These are phyloP conservation scores for Bostrychus sinensis DNA, from an alignment of 2,113 vertebrate genomes.

Conservation along the genomic window DNA sequence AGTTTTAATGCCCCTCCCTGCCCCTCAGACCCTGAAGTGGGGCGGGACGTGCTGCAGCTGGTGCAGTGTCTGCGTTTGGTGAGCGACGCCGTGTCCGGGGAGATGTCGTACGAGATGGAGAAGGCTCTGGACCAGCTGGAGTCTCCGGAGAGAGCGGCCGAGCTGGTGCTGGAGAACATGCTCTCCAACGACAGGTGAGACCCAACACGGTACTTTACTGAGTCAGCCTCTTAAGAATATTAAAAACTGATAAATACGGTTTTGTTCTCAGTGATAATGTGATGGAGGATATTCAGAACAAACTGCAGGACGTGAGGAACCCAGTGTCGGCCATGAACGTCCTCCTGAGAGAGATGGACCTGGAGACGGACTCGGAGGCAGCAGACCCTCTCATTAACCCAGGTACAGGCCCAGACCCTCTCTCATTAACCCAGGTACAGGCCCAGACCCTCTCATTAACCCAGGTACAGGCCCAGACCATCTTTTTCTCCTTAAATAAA, in stretches of 20 bases:
- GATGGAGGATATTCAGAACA: constrained; percentile 90
- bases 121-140: constrained; percentile 87
- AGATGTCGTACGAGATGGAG: constrained; percentile 91
- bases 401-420: constrained; percentile 62
- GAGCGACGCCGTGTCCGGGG: constrained; percentile 83
- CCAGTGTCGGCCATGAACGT: constrained; percentile 83
- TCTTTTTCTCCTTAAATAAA: no score
- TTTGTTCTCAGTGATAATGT: constrained; percentile 81
- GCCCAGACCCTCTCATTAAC: neutral
- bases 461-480: no score
- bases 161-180: constrained; percentile 89
- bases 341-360: constrained; percentile 91
- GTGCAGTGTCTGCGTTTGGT: constrained; percentile 91
- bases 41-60: constrained; percentile 88
- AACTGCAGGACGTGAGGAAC: constrained; percentile 89
- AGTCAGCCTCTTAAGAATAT: no score
- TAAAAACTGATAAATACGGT: no score
- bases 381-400: constrained; percentile 70
- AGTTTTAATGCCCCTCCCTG: neutral
- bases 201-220: neutral
- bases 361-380: constrained; percentile 85
- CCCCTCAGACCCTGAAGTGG: constrained; percentile 83
- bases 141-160: constrained; percentile 89
- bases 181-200: constrained; percentile 88
- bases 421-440: neutral